Conservation (phyloP, 1,140 invertebrate species). For the Leucophenga varia region DNA sequence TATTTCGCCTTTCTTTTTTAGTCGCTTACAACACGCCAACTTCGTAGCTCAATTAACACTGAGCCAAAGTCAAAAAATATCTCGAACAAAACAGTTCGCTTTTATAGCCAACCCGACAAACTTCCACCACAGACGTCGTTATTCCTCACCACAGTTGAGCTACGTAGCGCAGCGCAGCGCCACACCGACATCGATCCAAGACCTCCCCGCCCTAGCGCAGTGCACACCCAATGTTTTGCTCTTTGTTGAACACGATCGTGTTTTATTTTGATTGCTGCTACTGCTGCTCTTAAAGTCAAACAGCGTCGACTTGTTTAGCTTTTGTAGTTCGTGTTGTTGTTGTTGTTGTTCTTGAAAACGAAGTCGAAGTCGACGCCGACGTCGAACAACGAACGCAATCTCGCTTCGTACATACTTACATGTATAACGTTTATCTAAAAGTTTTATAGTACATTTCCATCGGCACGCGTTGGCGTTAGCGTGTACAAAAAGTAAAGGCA, state of each 20-base stretch:
- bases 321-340: too few relatives aligned
- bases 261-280: slow-evolving; percentile 1
- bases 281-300: not conserved
- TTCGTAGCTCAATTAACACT: slow-evolving; percentile 41
- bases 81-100: slow-evolving; percentile 42
- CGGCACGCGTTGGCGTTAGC: too few relatives aligned
- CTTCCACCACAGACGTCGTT: not conserved
- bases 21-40: slow-evolving; percentile 28
- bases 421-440: too few relatives aligned
- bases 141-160: too few relatives aligned
- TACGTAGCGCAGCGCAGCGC: not conserved
- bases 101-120: slow-evolving; percentile 40
- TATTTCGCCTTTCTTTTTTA: too few relatives aligned
- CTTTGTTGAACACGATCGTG: slow-evolving; percentile 4
- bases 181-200: not conserved
- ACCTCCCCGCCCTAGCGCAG: too few relatives aligned
- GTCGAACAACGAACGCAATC: too few relatives aligned
- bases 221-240: too few relatives aligned
- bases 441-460: too few relatives aligned
- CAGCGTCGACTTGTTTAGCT: not conserved
- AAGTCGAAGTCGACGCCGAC: too few relatives aligned
- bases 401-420: too few relatives aligned
- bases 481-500: too few relatives aligned
- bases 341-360: not conserved
- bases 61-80: slow-evolving; percentile 45